phyloP scores from a whole-genome alignment of 2,797 vertebrate genomes.

The Ptychobarbus kaznakovi region DNA sequence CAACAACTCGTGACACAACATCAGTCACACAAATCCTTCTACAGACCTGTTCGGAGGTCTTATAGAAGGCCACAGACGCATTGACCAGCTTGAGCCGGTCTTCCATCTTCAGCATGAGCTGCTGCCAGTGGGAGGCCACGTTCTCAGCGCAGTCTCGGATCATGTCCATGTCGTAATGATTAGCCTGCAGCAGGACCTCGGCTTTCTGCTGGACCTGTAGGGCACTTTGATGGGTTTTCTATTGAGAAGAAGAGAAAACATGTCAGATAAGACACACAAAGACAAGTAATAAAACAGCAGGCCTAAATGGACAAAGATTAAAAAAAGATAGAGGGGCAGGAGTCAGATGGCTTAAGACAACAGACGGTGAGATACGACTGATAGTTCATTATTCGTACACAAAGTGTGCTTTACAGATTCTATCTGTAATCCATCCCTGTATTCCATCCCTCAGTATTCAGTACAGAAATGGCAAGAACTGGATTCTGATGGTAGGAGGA shows the following conservation, averaged over 20 bases:
- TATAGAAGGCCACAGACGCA: conserved; percentile 98
- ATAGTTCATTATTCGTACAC: neutral
- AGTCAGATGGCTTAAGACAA: neutral
- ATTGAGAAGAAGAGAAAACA: conserved; percentile 2
- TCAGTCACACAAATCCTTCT: neutral
- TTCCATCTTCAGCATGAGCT: conserved; percentile 99
- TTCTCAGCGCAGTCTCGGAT: conserved; percentile 98
- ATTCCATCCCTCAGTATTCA: neutral
- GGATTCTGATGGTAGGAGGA: conserved; percentile 26
- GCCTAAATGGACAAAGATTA: neutral
- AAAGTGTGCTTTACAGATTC: neutral
- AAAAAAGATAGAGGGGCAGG: neutral
- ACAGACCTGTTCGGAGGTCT: conserved; percentile 95
- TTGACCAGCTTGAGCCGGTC: conserved; percentile 97
- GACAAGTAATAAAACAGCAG: neutral
- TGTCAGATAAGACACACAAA: conserved; percentile 12
- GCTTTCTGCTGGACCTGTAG: conserved; percentile 99
- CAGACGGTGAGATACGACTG: neutral
- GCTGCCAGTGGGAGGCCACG: conserved; percentile 98
- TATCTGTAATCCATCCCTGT: neutral
- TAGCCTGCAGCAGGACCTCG: conserved; percentile 93
- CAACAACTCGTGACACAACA: neutral
- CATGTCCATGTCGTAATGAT: conserved; percentile 99
- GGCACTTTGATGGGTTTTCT: conserved; percentile 72
- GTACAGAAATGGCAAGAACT: neutral